Conservation (phyloP, 2,888 invertebrate genomes). For the Nezara viridula region DNA sequence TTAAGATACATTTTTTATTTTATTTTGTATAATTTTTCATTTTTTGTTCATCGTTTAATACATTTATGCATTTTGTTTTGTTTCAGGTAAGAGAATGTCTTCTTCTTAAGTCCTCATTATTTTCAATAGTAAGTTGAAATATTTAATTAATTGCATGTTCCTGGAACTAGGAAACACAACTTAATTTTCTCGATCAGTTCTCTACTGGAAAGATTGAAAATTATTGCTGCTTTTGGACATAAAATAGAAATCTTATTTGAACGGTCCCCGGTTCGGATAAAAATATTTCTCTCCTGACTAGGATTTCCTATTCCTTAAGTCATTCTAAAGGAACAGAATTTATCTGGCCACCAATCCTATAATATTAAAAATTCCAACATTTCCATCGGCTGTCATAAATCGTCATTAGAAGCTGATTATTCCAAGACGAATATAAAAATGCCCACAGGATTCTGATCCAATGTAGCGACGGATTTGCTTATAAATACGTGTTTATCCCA, state of each 20-base stretch:
- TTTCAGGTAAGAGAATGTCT: background rate
- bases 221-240: background rate
- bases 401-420: conserved; percentile 45
- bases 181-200: too few species aligned
- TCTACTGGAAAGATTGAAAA: too few species aligned
- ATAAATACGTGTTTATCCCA: conserved; percentile 50
- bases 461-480: conserved; percentile 42
- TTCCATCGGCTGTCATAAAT: conserved; percentile 30
- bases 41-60: too few species aligned
- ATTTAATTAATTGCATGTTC: background rate
- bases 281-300: background rate
- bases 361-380: conserved; percentile 27
- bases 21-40: too few species aligned
- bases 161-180: background rate
- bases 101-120: background rate
- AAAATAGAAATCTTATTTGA: background rate
- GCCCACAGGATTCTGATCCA: conserved; percentile 13
- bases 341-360: background rate
- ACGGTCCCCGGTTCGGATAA: background rate
- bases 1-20: too few species aligned
- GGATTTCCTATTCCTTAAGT: background rate
- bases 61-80: background rate
- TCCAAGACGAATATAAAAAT: conserved; percentile 42
- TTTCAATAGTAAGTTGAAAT: background rate
- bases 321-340: background rate